Evolutionary conservation across 2,888 invertebrate species (phyloP).

Genomic region (Steinernema hermaphroditum): DNA sequence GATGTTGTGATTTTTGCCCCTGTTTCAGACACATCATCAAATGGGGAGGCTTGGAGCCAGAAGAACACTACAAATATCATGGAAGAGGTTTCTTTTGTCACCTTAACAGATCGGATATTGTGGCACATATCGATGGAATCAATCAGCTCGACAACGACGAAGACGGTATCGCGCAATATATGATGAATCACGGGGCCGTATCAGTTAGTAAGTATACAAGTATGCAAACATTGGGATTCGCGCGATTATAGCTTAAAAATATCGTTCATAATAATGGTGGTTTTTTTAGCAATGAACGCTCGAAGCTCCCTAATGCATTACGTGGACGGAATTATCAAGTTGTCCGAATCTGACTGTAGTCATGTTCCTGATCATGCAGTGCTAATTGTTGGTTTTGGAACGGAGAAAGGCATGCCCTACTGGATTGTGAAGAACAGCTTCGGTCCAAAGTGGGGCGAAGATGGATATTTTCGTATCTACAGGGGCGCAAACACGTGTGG

Average conservation of each 20-base stretch:
- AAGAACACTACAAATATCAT: constrained; percentile 2
- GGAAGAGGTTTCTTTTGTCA: background rate
- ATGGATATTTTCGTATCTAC: background rate
- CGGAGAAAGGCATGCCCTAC: background rate
- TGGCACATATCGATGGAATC: background rate
- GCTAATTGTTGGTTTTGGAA: background rate
- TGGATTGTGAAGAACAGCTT: constrained; percentile 13
- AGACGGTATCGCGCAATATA: background rate
- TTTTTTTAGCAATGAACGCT: constrained; percentile 5
- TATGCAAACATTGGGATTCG: background rate
- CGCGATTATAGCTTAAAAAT: background rate
- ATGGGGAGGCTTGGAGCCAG: constrained; percentile 13
- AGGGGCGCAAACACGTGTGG: background rate
- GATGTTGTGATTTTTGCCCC: background rate
- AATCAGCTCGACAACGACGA: background rate
- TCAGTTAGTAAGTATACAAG: background rate
- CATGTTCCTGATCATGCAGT: background rate
- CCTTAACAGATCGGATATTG: background rate
- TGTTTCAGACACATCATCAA: background rate
- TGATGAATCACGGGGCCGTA: background rate
- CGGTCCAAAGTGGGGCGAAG: background rate
- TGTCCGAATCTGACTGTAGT: background rate
- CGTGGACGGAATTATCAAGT: background rate
- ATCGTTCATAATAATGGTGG: background rate
- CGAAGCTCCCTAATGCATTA: constrained; percentile 4